Conservation (phyloP, 2,888 invertebrate species). For the Sinhomidia bicolor region DNA sequence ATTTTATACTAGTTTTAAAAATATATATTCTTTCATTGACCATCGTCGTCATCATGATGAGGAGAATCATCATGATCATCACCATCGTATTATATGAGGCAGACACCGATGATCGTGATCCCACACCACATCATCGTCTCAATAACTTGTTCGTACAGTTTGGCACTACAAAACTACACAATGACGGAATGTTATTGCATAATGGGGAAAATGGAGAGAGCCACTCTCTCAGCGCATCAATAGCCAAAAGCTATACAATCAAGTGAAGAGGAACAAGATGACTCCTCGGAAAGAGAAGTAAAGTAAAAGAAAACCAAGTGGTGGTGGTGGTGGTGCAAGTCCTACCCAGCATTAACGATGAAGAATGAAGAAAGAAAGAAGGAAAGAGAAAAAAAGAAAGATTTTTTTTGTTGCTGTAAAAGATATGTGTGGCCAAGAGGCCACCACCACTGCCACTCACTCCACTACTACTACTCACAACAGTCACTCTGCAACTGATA, state of each 20-base stretch:
- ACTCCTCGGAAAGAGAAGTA: constrained; percentile 29
- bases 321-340: not conserved
- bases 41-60: constrained; percentile 19
- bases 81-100: constrained; percentile 58
- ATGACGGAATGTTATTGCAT: constrained; percentile 38
- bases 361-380: constrained; percentile 18
- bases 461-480: constrained; percentile 17
- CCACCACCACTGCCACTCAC: constrained; percentile 59
- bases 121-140: constrained; percentile 18
- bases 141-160: not conserved
- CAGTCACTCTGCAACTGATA: constrained; percentile 67
- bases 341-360: not conserved
- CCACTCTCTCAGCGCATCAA: constrained; percentile 49
- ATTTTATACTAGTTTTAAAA: not conserved
- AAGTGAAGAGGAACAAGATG: constrained; percentile 52
- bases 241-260: constrained; percentile 56
- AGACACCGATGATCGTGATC: constrained; percentile 50
- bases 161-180: not conserved
- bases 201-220: constrained; percentile 61
- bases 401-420: constrained; percentile 43
- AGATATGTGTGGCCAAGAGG: constrained; percentile 75
- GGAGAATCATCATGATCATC: not conserved
- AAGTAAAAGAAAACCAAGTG: not conserved
- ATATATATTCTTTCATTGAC: constrained; percentile 1
- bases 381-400: constrained; percentile 39